Conservation (phyloP, 2,797 vertebrate species). For the Eutrigla gurnardus region DNA sequence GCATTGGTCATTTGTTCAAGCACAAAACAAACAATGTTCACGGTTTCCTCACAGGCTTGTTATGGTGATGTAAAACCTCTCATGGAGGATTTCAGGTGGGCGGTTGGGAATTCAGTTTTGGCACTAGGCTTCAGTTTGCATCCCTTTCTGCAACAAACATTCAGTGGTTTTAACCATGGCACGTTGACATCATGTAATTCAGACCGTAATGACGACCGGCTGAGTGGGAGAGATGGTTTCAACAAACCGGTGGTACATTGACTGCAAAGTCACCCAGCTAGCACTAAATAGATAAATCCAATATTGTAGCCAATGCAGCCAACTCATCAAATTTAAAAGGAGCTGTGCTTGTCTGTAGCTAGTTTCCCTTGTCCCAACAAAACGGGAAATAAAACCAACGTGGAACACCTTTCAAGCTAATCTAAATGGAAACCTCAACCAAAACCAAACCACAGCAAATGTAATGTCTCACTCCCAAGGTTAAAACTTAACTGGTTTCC, state of each 20-base stretch:
- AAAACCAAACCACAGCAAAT: background rate
- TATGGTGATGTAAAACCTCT: background rate
- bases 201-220: background rate
- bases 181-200: background rate
- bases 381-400: background rate
- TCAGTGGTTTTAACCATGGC: background rate
- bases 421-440: background rate
- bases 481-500: background rate
- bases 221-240: background rate
- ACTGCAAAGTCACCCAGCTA: background rate
- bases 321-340: background rate
- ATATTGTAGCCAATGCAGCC: background rate
- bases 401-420: background rate
- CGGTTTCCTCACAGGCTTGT: slow-evolving; percentile 15
- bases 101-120: background rate
- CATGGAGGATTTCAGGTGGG: background rate
- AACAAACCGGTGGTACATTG: background rate
- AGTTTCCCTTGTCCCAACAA: slow-evolving; percentile 2
- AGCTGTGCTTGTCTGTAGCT: background rate
- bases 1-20: slow-evolving; percentile 30
- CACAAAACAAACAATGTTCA: slow-evolving; percentile 12
- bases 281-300: background rate
- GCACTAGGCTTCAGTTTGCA: background rate
- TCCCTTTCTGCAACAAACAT: background rate
- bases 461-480: background rate